phyloP scores from a whole-genome alignment of 2,113 vertebrate species.

The Protobothrops flavoviridis region DNA sequence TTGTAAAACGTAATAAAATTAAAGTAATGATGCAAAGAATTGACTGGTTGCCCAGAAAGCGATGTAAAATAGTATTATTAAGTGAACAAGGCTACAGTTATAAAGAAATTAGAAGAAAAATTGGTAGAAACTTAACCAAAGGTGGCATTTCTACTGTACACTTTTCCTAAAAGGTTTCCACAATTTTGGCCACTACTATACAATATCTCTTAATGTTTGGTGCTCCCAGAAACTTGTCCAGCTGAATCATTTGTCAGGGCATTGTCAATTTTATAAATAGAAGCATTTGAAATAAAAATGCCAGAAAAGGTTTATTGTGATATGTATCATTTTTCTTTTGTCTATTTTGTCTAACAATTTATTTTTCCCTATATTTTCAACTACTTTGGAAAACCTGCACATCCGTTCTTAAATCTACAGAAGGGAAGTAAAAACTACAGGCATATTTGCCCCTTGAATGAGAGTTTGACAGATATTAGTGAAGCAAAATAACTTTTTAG shows the following conservation, averaged over 20 bases:
- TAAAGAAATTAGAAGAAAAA: too few relatives aligned
- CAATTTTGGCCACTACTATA: too few relatives aligned
- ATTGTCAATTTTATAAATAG: not conserved
- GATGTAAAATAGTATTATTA: too few relatives aligned
- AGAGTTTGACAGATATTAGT: not conserved
- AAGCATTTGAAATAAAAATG: slow-evolving; percentile 4
- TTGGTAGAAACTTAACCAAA: too few relatives aligned
- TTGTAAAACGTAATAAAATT: too few relatives aligned
- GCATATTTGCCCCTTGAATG: fast-evolving
- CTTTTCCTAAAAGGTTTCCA: too few relatives aligned
- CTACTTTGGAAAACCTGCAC: not conserved
- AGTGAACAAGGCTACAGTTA: too few relatives aligned
- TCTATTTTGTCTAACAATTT: not conserved
- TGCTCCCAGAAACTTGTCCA: not conserved
- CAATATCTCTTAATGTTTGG: not conserved
- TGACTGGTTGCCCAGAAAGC: too few relatives aligned
- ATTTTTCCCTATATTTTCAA: not conserved
- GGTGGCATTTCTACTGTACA: too few relatives aligned
- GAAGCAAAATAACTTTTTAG: not conserved
- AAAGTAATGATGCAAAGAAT: too few relatives aligned
- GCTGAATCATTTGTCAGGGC: not conserved
- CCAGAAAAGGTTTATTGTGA: not conserved
- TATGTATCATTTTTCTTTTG: not conserved
- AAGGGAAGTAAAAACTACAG: not conserved
- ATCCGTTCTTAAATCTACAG: not conserved